Percentiles rank a stretch among this genome's conserved stretches.
These are phyloP conservation scores for Apodemus speciosus DNA, from an alignment of 2,113 vertebrate genomes.

Conservation along the genomic window DNA sequence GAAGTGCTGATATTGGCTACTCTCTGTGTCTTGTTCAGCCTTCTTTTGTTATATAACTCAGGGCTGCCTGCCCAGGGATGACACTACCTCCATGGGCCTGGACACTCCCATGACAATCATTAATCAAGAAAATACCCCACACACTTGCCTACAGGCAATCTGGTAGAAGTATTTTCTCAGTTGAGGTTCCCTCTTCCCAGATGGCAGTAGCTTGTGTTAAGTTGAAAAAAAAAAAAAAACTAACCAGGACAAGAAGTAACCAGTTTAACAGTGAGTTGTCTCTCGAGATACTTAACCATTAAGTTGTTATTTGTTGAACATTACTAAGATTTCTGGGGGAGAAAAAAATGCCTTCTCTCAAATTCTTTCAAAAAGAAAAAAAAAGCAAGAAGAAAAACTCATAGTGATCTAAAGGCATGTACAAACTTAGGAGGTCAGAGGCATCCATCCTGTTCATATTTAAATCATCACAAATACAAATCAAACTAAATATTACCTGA, in stretches of 20 bases:
- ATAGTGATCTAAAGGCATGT: not conserved
- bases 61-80: not conserved
- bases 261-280: not conserved
- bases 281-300: not conserved
- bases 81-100: not conserved
- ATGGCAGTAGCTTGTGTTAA: not conserved
- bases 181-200: not conserved
- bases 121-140: not conserved
- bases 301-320: not conserved
- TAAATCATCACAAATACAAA: slow-evolving; percentile 13
- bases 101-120: not conserved
- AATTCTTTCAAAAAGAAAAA: not conserved
- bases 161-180: not conserved
- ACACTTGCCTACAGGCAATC: not conserved
- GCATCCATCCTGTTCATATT: not conserved
- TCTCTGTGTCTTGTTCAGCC: not conserved
- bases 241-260: not conserved
- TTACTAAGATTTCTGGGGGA: not conserved
- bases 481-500: not conserved
- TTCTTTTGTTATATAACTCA: not conserved
- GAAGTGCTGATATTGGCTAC: not conserved
- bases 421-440: not conserved
- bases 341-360: not conserved
- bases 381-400: not conserved
- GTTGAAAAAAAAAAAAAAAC: not conserved